Conservation (phyloP, 2,888 invertebrate species). For the Andrena hattorfiana region DNA sequence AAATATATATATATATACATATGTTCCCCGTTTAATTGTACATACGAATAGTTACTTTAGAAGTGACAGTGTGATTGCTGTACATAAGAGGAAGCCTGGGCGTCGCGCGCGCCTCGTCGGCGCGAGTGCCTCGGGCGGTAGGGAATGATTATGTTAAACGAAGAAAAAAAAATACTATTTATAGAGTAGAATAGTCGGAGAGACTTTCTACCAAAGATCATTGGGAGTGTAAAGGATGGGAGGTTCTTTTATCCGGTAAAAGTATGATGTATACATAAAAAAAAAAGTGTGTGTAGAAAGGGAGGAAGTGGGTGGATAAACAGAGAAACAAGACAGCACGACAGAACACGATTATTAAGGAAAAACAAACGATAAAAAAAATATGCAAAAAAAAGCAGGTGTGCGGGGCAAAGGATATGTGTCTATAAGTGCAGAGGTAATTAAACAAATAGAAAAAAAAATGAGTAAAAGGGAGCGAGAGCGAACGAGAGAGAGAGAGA, state of each 20-base stretch:
- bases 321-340: conserved; percentile 73
- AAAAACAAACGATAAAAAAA: conserved; percentile 61
- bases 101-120: conserved; percentile 45
- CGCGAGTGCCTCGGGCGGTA: conserved; percentile 40
- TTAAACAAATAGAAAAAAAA: conserved; percentile 62
- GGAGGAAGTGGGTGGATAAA: conserved; percentile 33
- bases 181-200: conserved; percentile 75
- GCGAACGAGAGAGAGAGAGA: conserved; percentile 27
- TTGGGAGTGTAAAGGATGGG: conserved; percentile 54
- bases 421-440: conserved; percentile 65
- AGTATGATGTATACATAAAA: conserved; percentile 54
- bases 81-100: conserved; percentile 64
- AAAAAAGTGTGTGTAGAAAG: conserved; percentile 25
- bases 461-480: conserved; percentile 26
- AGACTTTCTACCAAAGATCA: conserved; percentile 75
- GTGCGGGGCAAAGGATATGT: conserved; percentile 54
- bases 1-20: no score
- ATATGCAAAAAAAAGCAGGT: not conserved
- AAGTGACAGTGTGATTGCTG: conserved; percentile 68
- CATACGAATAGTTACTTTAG: conserved; percentile 73
- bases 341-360: conserved; percentile 74
- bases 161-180: conserved; percentile 71
- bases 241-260: conserved; percentile 66
- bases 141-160: conserved; percentile 70
- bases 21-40: conserved; percentile 72